Base-by-base conservation (phyloP, 2,888 invertebrate genomes). In the Physocephala rufipes region DNA sequence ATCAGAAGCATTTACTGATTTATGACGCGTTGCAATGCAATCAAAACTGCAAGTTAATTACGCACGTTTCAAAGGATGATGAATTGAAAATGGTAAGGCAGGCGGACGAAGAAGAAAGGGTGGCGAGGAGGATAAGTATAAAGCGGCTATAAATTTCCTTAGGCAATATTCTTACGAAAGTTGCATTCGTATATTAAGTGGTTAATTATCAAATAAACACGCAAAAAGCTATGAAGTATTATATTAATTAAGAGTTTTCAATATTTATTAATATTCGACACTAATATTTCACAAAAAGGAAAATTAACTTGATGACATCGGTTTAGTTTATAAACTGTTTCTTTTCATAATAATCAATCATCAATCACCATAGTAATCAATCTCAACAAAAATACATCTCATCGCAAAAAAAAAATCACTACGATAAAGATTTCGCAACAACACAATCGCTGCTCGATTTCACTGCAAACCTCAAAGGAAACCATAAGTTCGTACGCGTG, bases 31-130 rank as follows among this genome's bases (percentile, higher is more conserved):
- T 77, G 71, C 75, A 79, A 78, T 79, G 79, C 77, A 77, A 79
- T 77, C 76, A 76, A 75, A 80, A 81, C 78, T 77, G 81, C 80
- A 78, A 79, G 79, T 78, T 79, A 80, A 81, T 80, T 80, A 79
- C 76, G 70, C 71, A 21, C 19, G 67, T 5, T 19, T 13, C 3
- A 58, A 24, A 28, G 9, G 12, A 45, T 45, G n/a, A 21, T 26
- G 15, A 47, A 24, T n/a, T n/a, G n/a, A n/a, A 4, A 19, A 21
- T 45, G 45, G 1, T 19, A 47, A 1, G 28, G 28, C 59, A 16
- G 24, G 24, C 9, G 24, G 19, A 12, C 24, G 3, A 9, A 28
- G 19, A 13, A 30, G 13, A 9, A 12, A 28, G 4, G 12, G 62
- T 36, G 21, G 19, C n/a, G 7, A 19, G 19, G 30, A 2, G 26